A percentile compares a stretch with the other conserved stretches of the same genome.
Conservation (phyloP, 2,888 invertebrate genomes). For the Macaria notata region DNA sequence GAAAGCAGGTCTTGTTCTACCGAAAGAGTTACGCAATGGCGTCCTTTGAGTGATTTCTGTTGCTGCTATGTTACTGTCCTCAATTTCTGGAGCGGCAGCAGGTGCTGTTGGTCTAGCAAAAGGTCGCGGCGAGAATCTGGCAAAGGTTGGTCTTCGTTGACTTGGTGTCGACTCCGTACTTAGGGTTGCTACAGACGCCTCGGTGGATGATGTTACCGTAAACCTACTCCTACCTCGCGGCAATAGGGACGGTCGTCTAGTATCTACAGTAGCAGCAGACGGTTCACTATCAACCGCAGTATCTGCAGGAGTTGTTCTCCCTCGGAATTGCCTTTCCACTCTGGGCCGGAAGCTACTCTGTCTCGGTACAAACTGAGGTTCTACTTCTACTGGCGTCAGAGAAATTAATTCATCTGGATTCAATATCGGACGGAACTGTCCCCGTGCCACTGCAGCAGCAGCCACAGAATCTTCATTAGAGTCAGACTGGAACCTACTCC, state of each 20-base stretch:
- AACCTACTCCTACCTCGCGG: conserved; percentile 67
- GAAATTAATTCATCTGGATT: conserved; percentile 77
- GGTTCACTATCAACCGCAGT: conserved; percentile 62
- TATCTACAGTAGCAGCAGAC: conserved; percentile 69
- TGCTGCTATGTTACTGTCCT: conserved; percentile 38
- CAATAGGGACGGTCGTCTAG: conserved; percentile 55
- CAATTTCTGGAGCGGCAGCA: conserved; percentile 33
- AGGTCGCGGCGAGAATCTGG: conserved; percentile 71
- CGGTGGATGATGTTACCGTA: conserved; percentile 52
- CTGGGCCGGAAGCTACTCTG: conserved; percentile 40
- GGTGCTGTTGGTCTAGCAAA: conserved; percentile 53
- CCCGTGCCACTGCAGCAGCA: conserved; percentile 64
- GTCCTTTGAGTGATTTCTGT: conserved; percentile 51
- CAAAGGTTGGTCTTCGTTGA: conserved; percentile 59
- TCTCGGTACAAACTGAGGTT: conserved; percentile 52
- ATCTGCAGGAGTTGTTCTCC: conserved; percentile 51
- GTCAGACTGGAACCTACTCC: conserved; percentile 49
- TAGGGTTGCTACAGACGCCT: conserved; percentile 40
- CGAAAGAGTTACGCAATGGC: conserved; percentile 55
- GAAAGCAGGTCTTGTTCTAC: conserved; percentile 48
- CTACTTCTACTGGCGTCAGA: conserved; percentile 75
- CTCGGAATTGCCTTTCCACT: conserved; percentile 47
- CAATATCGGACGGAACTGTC: conserved; percentile 59
- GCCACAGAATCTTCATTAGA: conserved; percentile 60
- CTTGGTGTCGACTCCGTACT: conserved; percentile 44